phyloP scores from a whole-genome alignment of 2,797 vertebrate genomes.

The Rhinatrema bivittatum region DNA sequence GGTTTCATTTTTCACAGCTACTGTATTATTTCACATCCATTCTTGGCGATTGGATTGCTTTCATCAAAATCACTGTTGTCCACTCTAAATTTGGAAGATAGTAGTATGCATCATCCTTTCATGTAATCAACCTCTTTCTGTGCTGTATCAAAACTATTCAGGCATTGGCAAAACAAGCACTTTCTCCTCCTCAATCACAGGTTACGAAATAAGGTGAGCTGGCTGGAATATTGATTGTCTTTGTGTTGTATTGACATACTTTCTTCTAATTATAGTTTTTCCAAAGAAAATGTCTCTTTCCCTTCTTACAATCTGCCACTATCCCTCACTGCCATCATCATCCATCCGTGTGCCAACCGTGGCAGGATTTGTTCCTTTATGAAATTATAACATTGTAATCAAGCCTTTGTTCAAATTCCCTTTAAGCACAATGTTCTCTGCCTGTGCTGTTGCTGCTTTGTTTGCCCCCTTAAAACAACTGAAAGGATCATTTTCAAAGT shows the following conservation, averaged over 20 bases:
- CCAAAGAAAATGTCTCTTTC: slow-evolving; percentile 36
- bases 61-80: neutral
- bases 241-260: slow-evolving; percentile 41
- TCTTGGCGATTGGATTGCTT: neutral
- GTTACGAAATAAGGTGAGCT: slow-evolving; percentile 38
- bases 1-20: neutral
- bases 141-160: slow-evolving; percentile 7
- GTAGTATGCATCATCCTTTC: neutral
- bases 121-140: neutral
- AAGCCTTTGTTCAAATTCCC: no score
- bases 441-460: no score
- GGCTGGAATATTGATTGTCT: slow-evolving; percentile 34
- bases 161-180: slow-evolving; percentile 34
- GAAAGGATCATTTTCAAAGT: no score
- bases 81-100: neutral
- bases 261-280: slow-evolving; percentile 32
- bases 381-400: no score
- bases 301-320: no score
- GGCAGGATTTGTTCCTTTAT: no score
- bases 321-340: no score
- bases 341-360: no score
- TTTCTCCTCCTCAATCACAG: slow-evolving; percentile 28
- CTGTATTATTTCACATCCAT: neutral
- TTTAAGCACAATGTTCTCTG: no score
- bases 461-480: no score